Conservation (phyloP, 2,888 invertebrate genomes). For the Lomographa bimaculata region DNA sequence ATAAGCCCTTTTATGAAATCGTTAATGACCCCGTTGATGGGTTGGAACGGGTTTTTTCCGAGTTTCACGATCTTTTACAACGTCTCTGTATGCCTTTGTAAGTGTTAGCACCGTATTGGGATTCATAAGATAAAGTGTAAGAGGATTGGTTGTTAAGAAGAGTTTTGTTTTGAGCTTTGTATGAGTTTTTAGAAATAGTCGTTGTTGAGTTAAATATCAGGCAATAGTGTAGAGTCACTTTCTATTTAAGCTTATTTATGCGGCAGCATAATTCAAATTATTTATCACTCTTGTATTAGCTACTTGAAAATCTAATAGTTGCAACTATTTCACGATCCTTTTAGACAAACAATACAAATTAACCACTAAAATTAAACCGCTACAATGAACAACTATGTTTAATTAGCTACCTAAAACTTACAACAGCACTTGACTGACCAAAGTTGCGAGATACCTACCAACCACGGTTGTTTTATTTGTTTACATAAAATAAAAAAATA, state of each 20-base stretch:
- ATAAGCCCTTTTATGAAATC: conserved; percentile 77
- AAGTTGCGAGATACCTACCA: conserved; percentile 38
- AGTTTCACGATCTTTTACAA: conserved; percentile 53
- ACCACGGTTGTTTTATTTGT: conserved; percentile 49
- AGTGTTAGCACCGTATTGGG: conserved; percentile 36
- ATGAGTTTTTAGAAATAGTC: conserved; percentile 5
- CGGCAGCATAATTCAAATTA: no score
- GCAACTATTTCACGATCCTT: no score
- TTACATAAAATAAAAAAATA: conserved; percentile 66
- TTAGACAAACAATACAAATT: neutral
- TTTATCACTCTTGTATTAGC: no score
- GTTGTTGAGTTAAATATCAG: no score
- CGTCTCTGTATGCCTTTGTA: conserved; percentile 51
- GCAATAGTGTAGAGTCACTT: no score
- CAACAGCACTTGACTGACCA: conserved; percentile 32
- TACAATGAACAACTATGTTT: conserved; percentile 15
- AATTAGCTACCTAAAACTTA: conserved; percentile 28
- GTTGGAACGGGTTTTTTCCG: conserved; percentile 54
- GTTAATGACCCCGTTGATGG: conserved; percentile 73
- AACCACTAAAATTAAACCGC: conserved; percentile 2
- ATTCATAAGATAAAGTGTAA: conserved; percentile 23
- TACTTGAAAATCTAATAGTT: no score
- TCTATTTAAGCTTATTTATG: no score
- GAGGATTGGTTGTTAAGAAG: conserved; percentile 15
- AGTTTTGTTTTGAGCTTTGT: conserved; percentile 6